Evolutionary conservation across 2,797 vertebrate genomes (phyloP), one percentile per base, ranked within the genome.

Genomic region (Meda fulgida): DNA sequence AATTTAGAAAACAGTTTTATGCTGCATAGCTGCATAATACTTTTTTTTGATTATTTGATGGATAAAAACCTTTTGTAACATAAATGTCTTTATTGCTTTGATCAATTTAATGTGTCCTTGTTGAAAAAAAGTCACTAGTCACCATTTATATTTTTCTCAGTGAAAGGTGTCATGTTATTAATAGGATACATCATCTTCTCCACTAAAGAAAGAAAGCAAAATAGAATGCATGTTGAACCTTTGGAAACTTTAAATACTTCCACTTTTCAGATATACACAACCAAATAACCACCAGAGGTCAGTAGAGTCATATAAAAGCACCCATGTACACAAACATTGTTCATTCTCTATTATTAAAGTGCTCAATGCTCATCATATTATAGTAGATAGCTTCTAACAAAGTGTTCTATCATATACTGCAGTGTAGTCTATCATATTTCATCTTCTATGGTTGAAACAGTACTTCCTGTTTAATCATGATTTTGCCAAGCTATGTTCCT

Each of bases 201-300:
- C 43, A 72, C n/a, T 48, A 53, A 71, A 72, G 7, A 71, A 46
- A 46, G 14, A 48, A 53, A 66, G 31, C 19, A 9, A 19, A 34
- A 34, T 7, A 75, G 9, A 75, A 53, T 34, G 14, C 48, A 34
- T 23, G 18, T 29, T 73, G 4, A 21, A 19, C 26, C 26, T 31
- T 51, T 51, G 2, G 7, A 51, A 75, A 75, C 10, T 1, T 72
- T 7, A 75, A 43, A 65, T 46, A 79, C 21, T 40, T 53, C 21
- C 29, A 58, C 18, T 55, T 63, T 38, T 21, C 18, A 78, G 51
- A 9, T 4, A 5, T 4, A 14, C 9, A 48, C 48, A 36, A 10
- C 10, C 1, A 23, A 53, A 13, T 26, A 7, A 34, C 87, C 90
- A 87, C 73, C 51, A 90, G 89, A 87, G 86, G 89, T 51, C 88